Evolutionary conservation across 2,888 invertebrate species (phyloP), one percentile per base, ranked within the genome.

Genomic region (Seira sanloemensis): DNA sequence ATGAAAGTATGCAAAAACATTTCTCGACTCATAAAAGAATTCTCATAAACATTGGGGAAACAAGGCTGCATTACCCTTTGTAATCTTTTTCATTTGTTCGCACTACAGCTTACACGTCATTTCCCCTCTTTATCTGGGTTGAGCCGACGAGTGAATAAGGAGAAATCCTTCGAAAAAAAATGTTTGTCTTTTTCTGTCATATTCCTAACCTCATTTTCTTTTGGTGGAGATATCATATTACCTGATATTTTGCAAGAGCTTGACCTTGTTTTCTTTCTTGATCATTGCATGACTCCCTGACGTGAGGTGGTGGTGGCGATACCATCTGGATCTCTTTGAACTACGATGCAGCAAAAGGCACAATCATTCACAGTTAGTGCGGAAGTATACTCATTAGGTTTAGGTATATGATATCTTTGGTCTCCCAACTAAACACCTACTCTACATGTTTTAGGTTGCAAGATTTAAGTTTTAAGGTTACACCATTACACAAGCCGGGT

Each of bases 261-360:
- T 79, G 78, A 79, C 78, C 78, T 79, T 79, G 78, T 79, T 79
- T 77, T 71, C 18, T 18, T 2, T 24, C n/a, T 66, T n/a, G 19
- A 66, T 27, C 37, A 46, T 66, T 62, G 25, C 75, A 26, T 68
- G 46, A 66, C 66, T 66, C 66, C 66, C 66, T 21, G 16, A 12
- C 58, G 58, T 18, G 66, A 21, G 19, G 66, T 66, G 23, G 37
- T 37, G 12, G 37, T 37, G 4, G 37, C 4, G 37, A 12, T 37
- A 66, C 5, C 23, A 66, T 66, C 66, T 7, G 7, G 19, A 21
- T 24, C 21, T 62, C n/a, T 1, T 73, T 23, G 27, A n/a, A 73
- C 62, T 25, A 73, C 62, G 18, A 2, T 24, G 26, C 46, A 24
- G 54, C 24, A 72, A 62, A 62, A n/a, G n/a, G 26, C 19, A 73